Evolutionary conservation across 2,888 invertebrate genomes (phyloP).

Genomic region (Crematogaster levior): DNA sequence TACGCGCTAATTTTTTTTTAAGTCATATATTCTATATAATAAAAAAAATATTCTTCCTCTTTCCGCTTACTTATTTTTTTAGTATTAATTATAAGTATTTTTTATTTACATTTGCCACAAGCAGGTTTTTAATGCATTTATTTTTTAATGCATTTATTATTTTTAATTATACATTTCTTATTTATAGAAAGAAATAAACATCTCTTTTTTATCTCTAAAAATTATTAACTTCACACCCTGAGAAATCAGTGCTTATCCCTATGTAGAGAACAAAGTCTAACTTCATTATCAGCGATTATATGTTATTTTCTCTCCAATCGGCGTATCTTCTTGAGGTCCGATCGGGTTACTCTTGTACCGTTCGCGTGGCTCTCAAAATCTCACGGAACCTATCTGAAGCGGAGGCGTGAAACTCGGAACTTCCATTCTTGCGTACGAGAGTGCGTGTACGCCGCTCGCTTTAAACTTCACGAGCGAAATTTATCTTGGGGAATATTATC

Average conservation of each 20-base stretch:
- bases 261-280: too few species aligned
- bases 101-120: background rate
- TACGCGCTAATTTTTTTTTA: background rate
- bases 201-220: too few species aligned
- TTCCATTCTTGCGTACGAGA: constrained; percentile 29
- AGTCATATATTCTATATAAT: background rate
- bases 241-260: background rate
- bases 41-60: background rate
- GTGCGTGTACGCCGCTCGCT: constrained; percentile 30
- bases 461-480: constrained; percentile 58
- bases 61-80: background rate
- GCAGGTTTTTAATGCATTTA: background rate
- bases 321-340: constrained; percentile 30
- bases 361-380: constrained; percentile 74
- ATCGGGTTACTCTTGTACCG: constrained; percentile 46
- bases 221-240: constrained; percentile 16
- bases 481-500: constrained; percentile 67
- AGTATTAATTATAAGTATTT: background rate
- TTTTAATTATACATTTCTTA: background rate
- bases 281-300: constrained; percentile 65
- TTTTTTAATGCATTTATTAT: background rate
- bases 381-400: constrained; percentile 56
- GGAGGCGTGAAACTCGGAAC: constrained; percentile 69
- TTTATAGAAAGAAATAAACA: background rate
- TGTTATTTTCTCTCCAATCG: constrained; percentile 39